Evolutionary conservation across 2,888 invertebrate species (phyloP).

Genomic region (Ceramica pisi): DNA sequence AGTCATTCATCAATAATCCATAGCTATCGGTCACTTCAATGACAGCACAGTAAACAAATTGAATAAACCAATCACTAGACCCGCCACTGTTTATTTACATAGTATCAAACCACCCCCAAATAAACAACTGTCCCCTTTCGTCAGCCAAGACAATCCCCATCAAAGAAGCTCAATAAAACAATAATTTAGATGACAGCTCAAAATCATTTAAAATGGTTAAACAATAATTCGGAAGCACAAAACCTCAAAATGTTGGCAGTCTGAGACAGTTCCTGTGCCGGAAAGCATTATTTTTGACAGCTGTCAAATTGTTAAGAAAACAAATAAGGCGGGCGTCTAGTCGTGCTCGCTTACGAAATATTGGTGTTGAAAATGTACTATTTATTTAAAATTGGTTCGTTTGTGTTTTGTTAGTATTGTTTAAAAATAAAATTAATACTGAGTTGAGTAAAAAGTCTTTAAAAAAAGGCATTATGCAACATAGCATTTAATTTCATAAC

Average conservation of each 20-base stretch:
- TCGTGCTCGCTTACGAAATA: slow-evolving; percentile 8
- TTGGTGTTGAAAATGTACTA: slow-evolving; percentile 35
- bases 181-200: not conserved
- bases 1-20: too few relatives aligned
- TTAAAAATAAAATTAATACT: not conserved
- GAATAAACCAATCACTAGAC: not conserved
- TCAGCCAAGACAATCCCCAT: slow-evolving; percentile 6
- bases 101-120: not conserved
- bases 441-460: too few relatives aligned
- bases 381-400: slow-evolving; percentile 26
- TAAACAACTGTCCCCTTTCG: not conserved
- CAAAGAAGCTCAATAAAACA: not conserved
- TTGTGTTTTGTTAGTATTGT: not conserved
- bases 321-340: slow-evolving; percentile 32
- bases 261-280: slow-evolving; percentile 27
- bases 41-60: not conserved
- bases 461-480: too few relatives aligned
- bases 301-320: slow-evolving; percentile 59
- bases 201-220: slow-evolving; percentile 37
- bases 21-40: too few relatives aligned
- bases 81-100: not conserved
- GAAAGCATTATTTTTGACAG: slow-evolving; percentile 57
- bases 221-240: slow-evolving; percentile 40
- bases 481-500: too few relatives aligned
- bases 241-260: slow-evolving; percentile 50